Conservation (phyloP, 2,888 invertebrate genomes). For the Malthinus seriepunctatus region DNA sequence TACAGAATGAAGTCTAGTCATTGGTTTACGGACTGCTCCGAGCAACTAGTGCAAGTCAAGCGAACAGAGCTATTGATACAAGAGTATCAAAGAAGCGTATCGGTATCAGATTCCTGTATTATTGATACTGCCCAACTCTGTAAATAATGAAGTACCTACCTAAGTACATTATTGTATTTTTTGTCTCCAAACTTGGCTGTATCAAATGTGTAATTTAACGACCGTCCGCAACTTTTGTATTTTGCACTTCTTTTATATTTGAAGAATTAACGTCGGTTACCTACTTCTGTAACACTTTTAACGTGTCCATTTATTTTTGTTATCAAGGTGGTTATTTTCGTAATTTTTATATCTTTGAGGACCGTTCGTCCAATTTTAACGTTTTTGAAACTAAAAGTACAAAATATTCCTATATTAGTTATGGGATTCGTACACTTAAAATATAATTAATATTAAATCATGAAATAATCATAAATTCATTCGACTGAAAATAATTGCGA, state of each 20-base stretch:
- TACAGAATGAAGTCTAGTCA: no score
- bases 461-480: no score
- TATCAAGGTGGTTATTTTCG: constrained; percentile 47
- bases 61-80: no score
- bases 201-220: constrained; percentile 72
- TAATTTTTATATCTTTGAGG: constrained; percentile 51
- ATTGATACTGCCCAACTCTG: constrained; percentile 70
- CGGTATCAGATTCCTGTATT: no score
- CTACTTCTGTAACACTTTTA: no score
- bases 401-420: no score
- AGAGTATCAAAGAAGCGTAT: no score
- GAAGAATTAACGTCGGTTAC: constrained; percentile 32
- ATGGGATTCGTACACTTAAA: no score
- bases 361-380: constrained; percentile 64
- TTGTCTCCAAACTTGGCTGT: constrained; percentile 89
- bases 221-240: constrained; percentile 63
- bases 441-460: no score
- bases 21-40: no score
- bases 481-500: no score
- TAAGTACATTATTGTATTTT: constrained; percentile 70
- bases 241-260: constrained; percentile 49
- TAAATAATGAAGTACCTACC: constrained; percentile 63
- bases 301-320: neutral
- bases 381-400: constrained; percentile 66
- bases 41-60: no score